Base-by-base conservation (phyloP, 2,113 vertebrate genomes). In the Porphyrio hochstetteri region DNA sequence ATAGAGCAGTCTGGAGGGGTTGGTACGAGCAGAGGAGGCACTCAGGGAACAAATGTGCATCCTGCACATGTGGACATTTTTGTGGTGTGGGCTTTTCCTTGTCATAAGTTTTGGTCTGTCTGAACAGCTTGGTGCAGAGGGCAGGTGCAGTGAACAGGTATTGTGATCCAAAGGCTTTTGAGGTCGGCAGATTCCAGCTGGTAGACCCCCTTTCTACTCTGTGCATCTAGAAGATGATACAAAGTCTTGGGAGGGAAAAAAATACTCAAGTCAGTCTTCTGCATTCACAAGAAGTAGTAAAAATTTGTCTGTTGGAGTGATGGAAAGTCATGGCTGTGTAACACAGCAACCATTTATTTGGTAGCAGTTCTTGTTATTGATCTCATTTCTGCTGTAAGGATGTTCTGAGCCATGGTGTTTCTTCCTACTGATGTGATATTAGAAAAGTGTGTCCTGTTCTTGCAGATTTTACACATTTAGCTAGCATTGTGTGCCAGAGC, bases 21-120 rank as follows among this genome's bases (percentile, higher is more conserved):
- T 7, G 25, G 4, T 71, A 7, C 36, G 36, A 21, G 10, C 11
- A 40, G 33, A 23, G 33, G 24, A 84, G 55, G n/a, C n/a, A 14
- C 10, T 4, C 16, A 17, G 55, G 27, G 46, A 59, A 23, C 5
- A 35, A 38, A 56, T 3, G 35, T 2, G 1, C 2, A 4, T 20
- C 8, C 14, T 15, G 13, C 12, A 5, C 20, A 10, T 25, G 25
- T 13, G 36, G 31, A 15, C 2, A 5, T n/a, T 44, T 42, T 24
- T 59, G 52, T 55, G 44, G 5, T n/a, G 29, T 24, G 9, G 20
- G 33, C 29, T 11, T 29, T 68, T 50, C 29, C 5, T 25, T 46
- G 12, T 5, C 12, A 69, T 7, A 44, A 20, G 16, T 63, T 42
- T 65, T 52, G 2, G 4, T 53, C 14, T 24, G 7, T 40, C 21